Evolutionary conservation across 2,797 vertebrate species (phyloP), one percentile per base, ranked within the genome.

Genomic region (Cirrhinus mrigala): DNA sequence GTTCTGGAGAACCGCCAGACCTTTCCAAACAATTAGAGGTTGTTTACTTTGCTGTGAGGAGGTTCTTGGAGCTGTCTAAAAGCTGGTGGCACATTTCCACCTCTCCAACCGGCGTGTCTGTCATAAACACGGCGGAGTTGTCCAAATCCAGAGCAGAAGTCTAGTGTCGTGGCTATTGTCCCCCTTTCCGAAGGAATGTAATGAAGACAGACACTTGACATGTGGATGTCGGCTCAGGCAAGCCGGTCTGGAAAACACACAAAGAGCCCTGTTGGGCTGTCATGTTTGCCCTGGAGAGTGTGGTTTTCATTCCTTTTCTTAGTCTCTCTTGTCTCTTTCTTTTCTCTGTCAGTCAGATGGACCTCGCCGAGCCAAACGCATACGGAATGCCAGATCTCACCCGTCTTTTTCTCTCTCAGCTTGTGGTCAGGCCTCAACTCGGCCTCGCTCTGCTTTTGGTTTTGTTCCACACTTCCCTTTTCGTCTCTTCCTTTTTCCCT

Each of bases 131-230:
- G 33, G 78, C 77, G 83, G 62, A 76, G 46, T 58, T 37, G 84
- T 82, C 80, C 77, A 69, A 68, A 37, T 54, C 12, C 56, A 60
- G 74, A 50, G 81, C 29, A 75, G 58, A 62, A 62, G 48, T 86
- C 71, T 74, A n/a, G 37, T n/a, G 56, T n/a, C 22, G 77, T 79
- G 76, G 76, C 76, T 66, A 54, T 83, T 75, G 62, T 86, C 66
- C 56, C 9, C 29, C 74, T 83, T 62, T 75, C 52, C 18, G 22
- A 66, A 83, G 44, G 66, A 85, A 74, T 62, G 85, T 84, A 88
- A 90, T 87, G 87, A 90, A 87, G 89, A 83, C 80, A 79, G 87
- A 69, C 83, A 87, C 85, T 90, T 88, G 87, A 85, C 82, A 78
- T 75, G 85, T 52, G 24, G 52, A 79, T 79, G 78, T 88, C 64